Percentiles rank a stretch among this genome's conserved stretches.
Evolutionary conservation across 2,113 vertebrate genomes (phyloP).

Genomic region (Actenoides lindsayi): DNA sequence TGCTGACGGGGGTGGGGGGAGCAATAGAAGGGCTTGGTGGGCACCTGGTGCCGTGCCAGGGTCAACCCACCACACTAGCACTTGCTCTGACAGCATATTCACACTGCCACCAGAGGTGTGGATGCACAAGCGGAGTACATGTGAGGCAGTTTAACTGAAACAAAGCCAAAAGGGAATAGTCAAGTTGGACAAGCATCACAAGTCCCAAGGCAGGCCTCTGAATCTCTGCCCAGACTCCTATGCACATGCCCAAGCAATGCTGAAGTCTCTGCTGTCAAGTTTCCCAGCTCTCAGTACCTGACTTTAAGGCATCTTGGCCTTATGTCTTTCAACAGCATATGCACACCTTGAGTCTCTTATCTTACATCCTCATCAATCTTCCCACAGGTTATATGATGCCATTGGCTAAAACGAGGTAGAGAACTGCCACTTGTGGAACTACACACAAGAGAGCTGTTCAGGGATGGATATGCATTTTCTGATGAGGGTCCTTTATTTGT

Average conservation of each 20-base stretch:
- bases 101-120: rapidly evolving
- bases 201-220: neutral
- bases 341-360: neutral
- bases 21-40: no score
- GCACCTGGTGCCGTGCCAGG: no score
- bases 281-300: neutral
- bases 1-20: no score
- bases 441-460: neutral
- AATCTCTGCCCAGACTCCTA: neutral
- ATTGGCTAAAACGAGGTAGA: neutral
- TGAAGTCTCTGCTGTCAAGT: neutral
- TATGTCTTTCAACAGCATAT: neutral
- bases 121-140: rapidly evolving
- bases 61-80: no score
- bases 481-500: neutral
- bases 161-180: neutral
- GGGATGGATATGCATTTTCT: neutral
- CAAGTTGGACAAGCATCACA: neutral
- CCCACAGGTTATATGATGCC: neutral
- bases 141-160: neutral
- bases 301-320: neutral
- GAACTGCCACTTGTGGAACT: neutral
- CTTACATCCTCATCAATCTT: neutral
- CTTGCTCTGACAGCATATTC: neutral
- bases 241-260: neutral